These are phyloP conservation scores for Arctopsyche grandis DNA, from an alignment of 1,140 invertebrate genomes.

Conservation along the genomic window DNA sequence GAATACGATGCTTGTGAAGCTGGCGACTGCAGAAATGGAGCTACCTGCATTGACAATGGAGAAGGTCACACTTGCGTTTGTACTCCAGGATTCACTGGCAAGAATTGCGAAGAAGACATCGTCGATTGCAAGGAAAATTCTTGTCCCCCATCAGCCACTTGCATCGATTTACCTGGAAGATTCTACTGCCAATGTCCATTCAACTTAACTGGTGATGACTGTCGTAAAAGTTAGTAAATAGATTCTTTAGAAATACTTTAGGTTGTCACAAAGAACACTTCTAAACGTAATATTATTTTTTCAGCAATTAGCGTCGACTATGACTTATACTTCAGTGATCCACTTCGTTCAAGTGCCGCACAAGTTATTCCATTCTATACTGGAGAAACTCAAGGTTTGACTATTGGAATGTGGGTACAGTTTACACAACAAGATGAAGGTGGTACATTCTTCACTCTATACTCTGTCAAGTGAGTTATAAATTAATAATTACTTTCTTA, in stretches of 20 bases:
- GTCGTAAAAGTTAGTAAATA: constrained; percentile 83
- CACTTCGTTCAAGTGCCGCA: constrained; percentile 85
- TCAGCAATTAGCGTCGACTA: constrained; percentile 94
- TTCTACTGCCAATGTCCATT: constrained; percentile 97
- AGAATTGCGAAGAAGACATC: constrained; percentile 93
- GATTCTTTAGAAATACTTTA: neutral
- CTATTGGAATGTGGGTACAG: constrained; percentile 95
- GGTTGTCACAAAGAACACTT: constrained; percentile 24
- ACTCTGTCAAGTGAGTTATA: constrained; percentile 78
- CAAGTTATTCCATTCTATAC: constrained; percentile 91
- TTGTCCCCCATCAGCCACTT: constrained; percentile 92
- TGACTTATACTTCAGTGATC: constrained; percentile 93
- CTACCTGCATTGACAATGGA: constrained; percentile 87
- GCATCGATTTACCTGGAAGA: constrained; percentile 91
- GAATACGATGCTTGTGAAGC: constrained; percentile 92
- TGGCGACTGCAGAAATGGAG: constrained; percentile 90
- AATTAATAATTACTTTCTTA: constrained; percentile 53
- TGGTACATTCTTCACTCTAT: constrained; percentile 94
- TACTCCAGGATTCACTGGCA: constrained; percentile 85
- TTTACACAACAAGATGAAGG: constrained; percentile 89
- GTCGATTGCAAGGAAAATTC: constrained; percentile 93
- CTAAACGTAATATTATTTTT: constrained; percentile 57
- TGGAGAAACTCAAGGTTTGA: constrained; percentile 79
- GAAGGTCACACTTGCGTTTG: constrained; percentile 88
- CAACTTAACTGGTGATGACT: constrained; percentile 95